Conservation (phyloP, 92 coral and sea anemone species). For the Zoanthus solanderi region DNA sequence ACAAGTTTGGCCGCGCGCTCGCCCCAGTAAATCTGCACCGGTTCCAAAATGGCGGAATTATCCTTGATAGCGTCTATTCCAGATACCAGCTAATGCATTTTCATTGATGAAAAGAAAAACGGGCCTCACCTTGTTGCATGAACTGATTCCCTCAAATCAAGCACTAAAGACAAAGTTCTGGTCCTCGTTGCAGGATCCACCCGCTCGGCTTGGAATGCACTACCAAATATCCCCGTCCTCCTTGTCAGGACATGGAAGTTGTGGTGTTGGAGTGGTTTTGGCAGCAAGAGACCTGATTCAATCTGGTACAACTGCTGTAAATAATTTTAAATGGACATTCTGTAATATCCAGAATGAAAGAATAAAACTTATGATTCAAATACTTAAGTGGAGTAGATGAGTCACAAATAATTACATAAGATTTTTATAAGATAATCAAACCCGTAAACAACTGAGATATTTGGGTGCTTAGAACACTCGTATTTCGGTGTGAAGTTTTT, state of each 20-base stretch:
- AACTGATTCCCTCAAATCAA: not conserved
- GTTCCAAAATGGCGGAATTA: too few relatives aligned
- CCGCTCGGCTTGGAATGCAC: not conserved
- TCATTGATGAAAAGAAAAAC: not conserved
- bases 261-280: slow-evolving; percentile 4
- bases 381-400: slow-evolving; percentile 1
- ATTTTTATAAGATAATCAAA: not conserved
- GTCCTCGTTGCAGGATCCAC: not conserved
- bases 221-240: slow-evolving; percentile 6
- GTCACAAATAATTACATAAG: not conserved
- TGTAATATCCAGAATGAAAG: not conserved
- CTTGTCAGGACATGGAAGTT: not conserved
- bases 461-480: too few relatives aligned
- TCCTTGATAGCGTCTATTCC: too few relatives aligned
- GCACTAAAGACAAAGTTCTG: not conserved
- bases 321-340: slow-evolving; percentile 7
- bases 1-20: too few relatives aligned
- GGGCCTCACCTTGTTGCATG: slow-evolving; percentile 4
- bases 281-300: slow-evolving; percentile 10
- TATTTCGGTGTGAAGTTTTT: not conserved
- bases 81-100: not conserved
- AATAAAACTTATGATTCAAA: slow-evolving; percentile 5
- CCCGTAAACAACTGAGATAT: not conserved
- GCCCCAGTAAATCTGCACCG: too few relatives aligned
- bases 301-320: slow-evolving; percentile 12